A percentile compares a stretch with the other conserved stretches of the same genome.
Conservation (phyloP, 2,888 invertebrate genomes). For the Thalpophila matura region DNA sequence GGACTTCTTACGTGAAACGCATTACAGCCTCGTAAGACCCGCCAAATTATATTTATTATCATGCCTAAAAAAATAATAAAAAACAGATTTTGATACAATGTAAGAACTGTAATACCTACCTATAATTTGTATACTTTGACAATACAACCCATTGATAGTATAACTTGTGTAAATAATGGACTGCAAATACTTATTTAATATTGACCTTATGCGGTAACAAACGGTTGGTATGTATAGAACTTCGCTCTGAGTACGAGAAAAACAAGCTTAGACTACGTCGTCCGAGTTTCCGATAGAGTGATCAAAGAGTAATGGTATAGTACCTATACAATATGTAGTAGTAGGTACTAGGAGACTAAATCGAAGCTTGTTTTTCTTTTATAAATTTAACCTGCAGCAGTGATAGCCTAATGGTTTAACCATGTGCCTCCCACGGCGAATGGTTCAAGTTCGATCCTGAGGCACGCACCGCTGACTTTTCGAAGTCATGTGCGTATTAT, state of each 20-base stretch:
- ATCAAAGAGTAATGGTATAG: not conserved
- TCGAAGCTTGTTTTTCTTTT: not conserved
- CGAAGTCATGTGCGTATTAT: no score
- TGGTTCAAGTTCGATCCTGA: no score
- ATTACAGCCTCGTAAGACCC: no score
- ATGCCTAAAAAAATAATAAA: no score
- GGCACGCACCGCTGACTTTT: no score
- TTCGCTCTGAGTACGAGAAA: constrained; percentile 30
- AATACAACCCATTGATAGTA: constrained; percentile 6
- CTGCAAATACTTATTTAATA: constrained; percentile 35
- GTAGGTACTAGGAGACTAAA: not conserved
- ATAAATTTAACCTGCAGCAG: no score
- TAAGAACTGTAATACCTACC: no score
- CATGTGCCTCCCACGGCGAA: no score
- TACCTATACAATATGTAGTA: not conserved
- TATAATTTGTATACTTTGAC: not conserved
- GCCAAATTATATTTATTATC: no score
- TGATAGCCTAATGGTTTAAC: no score
- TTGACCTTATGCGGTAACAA: constrained; percentile 32
- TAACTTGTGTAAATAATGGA: constrained; percentile 7
- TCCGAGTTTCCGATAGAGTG: constrained; percentile 40
- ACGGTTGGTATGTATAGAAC: constrained; percentile 34
- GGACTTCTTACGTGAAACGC: no score
- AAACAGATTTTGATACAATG: no score
- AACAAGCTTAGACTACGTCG: constrained; percentile 42